phyloP scores from a whole-genome alignment of 2,113 vertebrate genomes.

The Telmatochromis bifrenatus region DNA sequence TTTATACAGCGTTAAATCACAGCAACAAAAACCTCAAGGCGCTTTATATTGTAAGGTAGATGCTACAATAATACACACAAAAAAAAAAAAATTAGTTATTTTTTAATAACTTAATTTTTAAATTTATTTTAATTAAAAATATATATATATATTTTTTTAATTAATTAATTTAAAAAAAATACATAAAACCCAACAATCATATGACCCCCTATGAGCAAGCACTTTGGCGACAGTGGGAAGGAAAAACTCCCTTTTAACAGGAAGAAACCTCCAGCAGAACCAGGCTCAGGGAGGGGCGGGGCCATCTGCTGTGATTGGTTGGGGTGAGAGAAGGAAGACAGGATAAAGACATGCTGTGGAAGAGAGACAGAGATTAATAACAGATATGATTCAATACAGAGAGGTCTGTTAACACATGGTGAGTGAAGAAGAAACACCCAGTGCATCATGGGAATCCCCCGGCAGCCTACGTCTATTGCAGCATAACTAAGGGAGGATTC shows the following conservation, averaged over 20 bases:
- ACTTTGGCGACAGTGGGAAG: neutral
- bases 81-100: no score
- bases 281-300: neutral
- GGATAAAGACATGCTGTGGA: neutral
- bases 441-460: no score
- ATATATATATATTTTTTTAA: no score
- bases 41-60: neutral
- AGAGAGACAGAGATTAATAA: neutral
- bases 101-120: no score
- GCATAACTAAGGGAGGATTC: no score
- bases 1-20: neutral
- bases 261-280: rapidly evolving
- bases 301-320: rapidly evolving
- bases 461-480: no score
- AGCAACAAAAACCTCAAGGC: neutral
- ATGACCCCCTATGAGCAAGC: neutral
- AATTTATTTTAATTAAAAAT: no score
- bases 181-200: neutral
- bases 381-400: neutral
- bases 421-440: no score
- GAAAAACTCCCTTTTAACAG: neutral
- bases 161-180: no score
- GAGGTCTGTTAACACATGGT: rapidly evolving
- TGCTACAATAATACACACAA: rapidly evolving
- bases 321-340: rapidly evolving